Conservation (phyloP, 1,140 invertebrate species). For the Aphis craccivora region DNA sequence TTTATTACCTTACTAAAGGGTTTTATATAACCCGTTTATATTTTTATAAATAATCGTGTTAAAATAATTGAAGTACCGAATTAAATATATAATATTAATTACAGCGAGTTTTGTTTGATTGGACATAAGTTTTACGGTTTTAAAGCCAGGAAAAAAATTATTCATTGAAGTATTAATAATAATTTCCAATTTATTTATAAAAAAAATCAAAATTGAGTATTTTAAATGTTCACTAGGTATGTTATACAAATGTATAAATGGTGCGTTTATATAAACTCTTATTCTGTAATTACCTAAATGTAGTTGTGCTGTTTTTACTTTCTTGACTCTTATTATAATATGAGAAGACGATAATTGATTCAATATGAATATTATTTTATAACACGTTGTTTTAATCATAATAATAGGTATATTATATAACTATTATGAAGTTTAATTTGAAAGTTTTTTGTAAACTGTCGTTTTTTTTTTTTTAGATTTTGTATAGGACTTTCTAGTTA, state of each 20-base stretch:
- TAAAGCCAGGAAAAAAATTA: background rate
- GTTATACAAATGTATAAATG: background rate
- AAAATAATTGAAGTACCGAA: background rate
- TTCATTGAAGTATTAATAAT: background rate
- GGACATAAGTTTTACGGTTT: background rate
- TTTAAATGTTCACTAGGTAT: background rate
- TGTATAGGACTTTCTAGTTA: background rate
- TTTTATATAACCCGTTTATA: too few species aligned
- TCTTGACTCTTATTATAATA: too few species aligned
- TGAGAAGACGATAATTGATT: background rate
- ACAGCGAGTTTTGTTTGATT: background rate
- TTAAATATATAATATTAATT: background rate
- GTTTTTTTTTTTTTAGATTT: background rate
- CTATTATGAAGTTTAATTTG: background rate
- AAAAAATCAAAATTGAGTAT: background rate
- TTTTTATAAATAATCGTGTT: background rate
- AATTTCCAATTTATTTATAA: background rate
- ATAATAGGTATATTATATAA: background rate
- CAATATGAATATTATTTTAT: background rate
- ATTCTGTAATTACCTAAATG: background rate
- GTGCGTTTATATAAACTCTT: background rate
- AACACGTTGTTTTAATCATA: background rate
- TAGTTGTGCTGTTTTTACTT: background rate
- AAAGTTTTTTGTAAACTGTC: background rate
- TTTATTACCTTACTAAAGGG: too few species aligned